A percentile compares a stretch with the other conserved stretches of the same genome.
Evolutionary conservation across 1,140 invertebrate species (phyloP).

Genomic region (Heliconius nattereri): DNA sequence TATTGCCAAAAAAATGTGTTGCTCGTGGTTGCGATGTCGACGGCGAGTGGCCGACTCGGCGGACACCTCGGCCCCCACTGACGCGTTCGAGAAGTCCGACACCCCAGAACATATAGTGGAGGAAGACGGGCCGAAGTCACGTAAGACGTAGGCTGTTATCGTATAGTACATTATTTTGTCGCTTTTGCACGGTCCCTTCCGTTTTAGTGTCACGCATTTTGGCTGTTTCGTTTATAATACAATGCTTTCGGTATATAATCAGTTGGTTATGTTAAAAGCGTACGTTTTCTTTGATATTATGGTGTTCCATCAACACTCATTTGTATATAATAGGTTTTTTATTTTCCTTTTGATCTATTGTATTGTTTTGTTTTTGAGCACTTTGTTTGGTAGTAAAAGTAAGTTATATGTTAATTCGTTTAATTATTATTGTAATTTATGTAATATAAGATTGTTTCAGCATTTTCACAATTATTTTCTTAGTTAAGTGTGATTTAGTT

Average conservation of each 20-base stretch:
- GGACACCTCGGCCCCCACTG: conserved; percentile 47
- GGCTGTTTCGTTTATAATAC: background rate
- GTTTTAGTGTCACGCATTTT: conserved; percentile 15
- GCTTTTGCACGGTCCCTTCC: conserved; percentile 39
- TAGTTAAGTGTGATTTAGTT: background rate
- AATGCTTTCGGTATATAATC: conserved; percentile 20
- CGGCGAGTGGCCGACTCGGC: conserved; percentile 66
- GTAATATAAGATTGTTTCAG: conserved; percentile 23
- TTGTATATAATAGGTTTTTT: background rate
- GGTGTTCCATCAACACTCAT: background rate
- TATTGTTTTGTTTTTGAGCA: background rate
- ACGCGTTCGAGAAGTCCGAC: conserved; percentile 57
- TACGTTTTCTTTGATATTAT: background rate
- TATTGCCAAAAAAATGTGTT: conserved; percentile 65
- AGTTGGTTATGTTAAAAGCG: background rate
- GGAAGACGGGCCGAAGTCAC: conserved; percentile 53
- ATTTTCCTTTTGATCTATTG: background rate
- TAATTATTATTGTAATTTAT: background rate
- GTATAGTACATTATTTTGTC: conserved; percentile 42
- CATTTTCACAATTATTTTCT: conserved; percentile 20
- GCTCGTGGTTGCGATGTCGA: conserved; percentile 72
- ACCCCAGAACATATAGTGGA: conserved; percentile 46
- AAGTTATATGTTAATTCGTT: background rate
- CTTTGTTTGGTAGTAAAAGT: background rate
- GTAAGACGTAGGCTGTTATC: conserved; percentile 60